Evolutionary conservation across 2,888 invertebrate genomes (phyloP), one percentile per base, ranked within the genome.

Genomic region (Melikaiella ostensackeni): DNA sequence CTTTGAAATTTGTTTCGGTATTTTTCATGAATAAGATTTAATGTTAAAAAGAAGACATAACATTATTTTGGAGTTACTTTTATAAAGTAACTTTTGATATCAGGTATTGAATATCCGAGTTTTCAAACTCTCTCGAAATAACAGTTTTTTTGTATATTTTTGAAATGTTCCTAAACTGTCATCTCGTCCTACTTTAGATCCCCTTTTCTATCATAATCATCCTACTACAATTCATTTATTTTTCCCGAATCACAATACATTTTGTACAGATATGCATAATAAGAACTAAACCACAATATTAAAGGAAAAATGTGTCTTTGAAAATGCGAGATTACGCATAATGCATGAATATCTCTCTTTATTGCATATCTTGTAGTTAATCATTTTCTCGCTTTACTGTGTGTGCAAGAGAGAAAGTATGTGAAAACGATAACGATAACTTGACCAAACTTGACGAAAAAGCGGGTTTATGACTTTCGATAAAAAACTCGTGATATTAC

Each of bases 261-360:
- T 63, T 35, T 63, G 7, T 33, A 33, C 5, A 33, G 8, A n/a
- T 63, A 46, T 16, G 16, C 6, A 33, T 42, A 55, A 55, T 9
- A 55, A 55, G 8, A 21, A 55, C 19, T 8, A 2, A 3, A 21
- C n/a, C 9, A n/a, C 16, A 27, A 46, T 2, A 66, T 7, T 66
- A 9, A 24, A n/a, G n/a, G 9, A 11, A 70, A 70, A 16, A 21
- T 16, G 24, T 64, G 38, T 21, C 19, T 16, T 35, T 9, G 11
- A 42, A 19, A 30, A 33, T 46, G 2, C 6, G 24, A 66, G 24
- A 66, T 46, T 66, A 46, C 21, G 1, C 24, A 4, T n/a, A 35
- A 33, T 33, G 35, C 38, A 16, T 16, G 38, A 66, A 70, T 70
- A 42, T 70, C 50, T 70, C 46, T 70, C n/a, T 50, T 70, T 70